These are phyloP conservation scores for Rhingia campestris DNA, from an alignment of 2,888 invertebrate species.

Conservation along the genomic window DNA sequence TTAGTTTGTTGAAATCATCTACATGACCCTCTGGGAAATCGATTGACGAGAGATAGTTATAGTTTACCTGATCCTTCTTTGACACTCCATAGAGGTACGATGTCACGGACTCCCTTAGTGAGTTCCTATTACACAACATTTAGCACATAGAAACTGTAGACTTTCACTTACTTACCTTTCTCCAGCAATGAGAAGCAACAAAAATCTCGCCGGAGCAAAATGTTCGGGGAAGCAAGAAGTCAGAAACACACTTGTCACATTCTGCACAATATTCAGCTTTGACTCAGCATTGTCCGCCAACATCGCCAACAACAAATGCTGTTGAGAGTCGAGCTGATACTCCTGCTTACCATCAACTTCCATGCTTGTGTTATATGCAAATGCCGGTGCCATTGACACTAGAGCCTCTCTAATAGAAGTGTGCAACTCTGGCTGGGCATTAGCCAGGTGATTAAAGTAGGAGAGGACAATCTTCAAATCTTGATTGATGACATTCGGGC, in stretches of 20 bases:
- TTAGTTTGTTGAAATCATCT: slow-evolving; percentile 80
- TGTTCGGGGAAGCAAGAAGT: slow-evolving; percentile 91
- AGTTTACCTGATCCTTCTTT: slow-evolving; percentile 84
- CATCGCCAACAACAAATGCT: slow-evolving; percentile 85
- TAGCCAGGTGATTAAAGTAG: slow-evolving; percentile 81
- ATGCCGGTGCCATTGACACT: slow-evolving; percentile 87
- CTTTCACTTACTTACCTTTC: slow-evolving; percentile 86
- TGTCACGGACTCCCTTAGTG: slow-evolving; percentile 81
- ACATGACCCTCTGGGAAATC: slow-evolving; percentile 81
- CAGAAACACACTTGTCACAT: slow-evolving; percentile 92
- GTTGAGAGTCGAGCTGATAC: slow-evolving; percentile 82
- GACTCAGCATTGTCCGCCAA: slow-evolving; percentile 89
- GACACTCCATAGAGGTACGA: slow-evolving; percentile 87
- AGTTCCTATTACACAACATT: slow-evolving; percentile 77
- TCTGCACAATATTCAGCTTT: slow-evolving; percentile 90
- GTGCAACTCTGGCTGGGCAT: slow-evolving; percentile 84
- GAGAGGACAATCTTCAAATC: slow-evolving; percentile 84
- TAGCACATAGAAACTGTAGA: background rate
- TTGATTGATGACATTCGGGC: slow-evolving; percentile 86
- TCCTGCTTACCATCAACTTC: slow-evolving; percentile 72
- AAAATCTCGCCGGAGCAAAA: slow-evolving; percentile 91
- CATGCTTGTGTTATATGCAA: slow-evolving; percentile 81
- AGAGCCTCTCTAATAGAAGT: slow-evolving; percentile 88
- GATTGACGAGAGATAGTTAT: slow-evolving; percentile 80
- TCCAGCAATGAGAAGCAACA: slow-evolving; percentile 91